A percentile compares a stretch with the other conserved stretches of the same genome.
These are phyloP conservation scores for Rotaria sp. DNA, from an alignment of 2,888 invertebrate genomes.

Conservation along the genomic window DNA sequence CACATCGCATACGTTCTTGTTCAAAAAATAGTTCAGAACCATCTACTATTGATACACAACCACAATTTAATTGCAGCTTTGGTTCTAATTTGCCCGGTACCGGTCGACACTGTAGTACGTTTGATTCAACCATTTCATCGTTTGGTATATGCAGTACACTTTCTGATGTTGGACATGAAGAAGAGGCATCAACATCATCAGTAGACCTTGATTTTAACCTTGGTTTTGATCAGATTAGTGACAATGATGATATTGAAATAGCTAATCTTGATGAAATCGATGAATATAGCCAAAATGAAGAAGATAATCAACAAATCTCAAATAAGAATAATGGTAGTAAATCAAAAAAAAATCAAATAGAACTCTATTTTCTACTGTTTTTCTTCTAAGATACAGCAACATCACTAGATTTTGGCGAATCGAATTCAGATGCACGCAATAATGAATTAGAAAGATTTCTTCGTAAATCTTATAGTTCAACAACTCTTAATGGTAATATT, in stretches of 20 bases:
- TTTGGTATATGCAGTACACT: background rate
- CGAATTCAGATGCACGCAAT: background rate
- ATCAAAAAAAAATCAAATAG: too few species aligned
- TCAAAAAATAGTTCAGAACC: background rate
- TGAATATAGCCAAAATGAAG: background rate
- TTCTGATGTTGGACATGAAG: background rate
- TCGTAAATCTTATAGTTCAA: background rate
- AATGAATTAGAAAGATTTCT: background rate
- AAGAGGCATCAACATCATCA: background rate
- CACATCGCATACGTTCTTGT: background rate
- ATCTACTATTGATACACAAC: background rate
- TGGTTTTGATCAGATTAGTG: background rate
- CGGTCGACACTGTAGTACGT: background rate
- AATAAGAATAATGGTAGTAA: background rate
- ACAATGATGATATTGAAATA: background rate
- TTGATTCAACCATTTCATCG: background rate
- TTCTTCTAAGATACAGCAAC: background rate
- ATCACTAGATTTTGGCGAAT: background rate
- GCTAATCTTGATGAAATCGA: background rate
- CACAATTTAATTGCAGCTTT: background rate
- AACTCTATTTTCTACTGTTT: background rate
- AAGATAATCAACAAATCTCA: background rate
- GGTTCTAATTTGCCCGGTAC: background rate
- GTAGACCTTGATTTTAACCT: background rate
- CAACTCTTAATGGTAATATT: background rate